Evolutionary conservation across 2,797 vertebrate species (phyloP).

Genomic region (Heterohyrax brucei): DNA sequence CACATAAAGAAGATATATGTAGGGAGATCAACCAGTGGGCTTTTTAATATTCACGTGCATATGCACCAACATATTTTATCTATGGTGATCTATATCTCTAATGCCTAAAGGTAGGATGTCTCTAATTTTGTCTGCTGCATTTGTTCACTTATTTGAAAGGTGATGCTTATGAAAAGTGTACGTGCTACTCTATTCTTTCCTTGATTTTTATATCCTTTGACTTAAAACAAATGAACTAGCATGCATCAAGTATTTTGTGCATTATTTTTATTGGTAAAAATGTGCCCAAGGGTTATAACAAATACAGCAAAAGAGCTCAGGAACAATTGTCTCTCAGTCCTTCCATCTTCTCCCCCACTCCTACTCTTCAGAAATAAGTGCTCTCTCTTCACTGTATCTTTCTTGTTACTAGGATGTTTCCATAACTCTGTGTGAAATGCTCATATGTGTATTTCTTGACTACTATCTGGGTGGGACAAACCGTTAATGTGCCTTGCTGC

Average conservation of each 20-base stretch:
- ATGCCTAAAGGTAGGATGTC: not conserved
- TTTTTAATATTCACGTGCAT: not conserved
- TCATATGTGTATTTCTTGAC: not conserved
- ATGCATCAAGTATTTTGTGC: not conserved
- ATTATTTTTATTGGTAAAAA: conserved; percentile 44
- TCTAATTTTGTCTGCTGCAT: not conserved
- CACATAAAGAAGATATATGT: not conserved
- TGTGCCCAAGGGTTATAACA: not conserved
- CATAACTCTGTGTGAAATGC: not conserved
- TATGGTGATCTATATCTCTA: not conserved
- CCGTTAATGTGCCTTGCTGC: too few species aligned
- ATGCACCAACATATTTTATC: not conserved
- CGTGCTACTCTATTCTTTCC: not conserved
- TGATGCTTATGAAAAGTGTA: not conserved
- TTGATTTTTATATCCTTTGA: not conserved
- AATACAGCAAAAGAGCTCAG: not conserved
- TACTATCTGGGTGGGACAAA: not conserved
- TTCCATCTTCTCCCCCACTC: not conserved
- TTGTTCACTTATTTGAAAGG: not conserved
- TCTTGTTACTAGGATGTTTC: not conserved
- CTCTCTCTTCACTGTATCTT: not conserved
- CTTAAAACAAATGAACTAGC: conserved; percentile 34
- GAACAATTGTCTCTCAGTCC: not conserved
- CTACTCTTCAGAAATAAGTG: not conserved
- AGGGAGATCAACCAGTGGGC: not conserved